A percentile compares a stretch with the other conserved stretches of the same genome.
These are phyloP conservation scores for Phenganax marumi DNA, from an alignment of 92 coral and sea anemone genomes.

Conservation along the genomic window DNA sequence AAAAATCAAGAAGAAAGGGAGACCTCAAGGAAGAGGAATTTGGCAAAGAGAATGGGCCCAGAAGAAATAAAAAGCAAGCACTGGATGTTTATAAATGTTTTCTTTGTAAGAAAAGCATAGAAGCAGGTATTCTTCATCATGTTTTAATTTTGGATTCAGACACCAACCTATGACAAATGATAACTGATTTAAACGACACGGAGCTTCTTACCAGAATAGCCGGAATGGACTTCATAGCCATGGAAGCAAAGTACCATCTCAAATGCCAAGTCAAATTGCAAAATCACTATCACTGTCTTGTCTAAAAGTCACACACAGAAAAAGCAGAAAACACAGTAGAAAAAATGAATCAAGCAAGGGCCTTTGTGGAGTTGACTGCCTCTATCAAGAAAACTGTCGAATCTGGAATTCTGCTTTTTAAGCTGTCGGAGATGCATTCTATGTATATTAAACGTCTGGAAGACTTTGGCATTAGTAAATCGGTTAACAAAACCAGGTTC, in stretches of 20 bases:
- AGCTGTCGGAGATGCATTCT: conserved; percentile 31
- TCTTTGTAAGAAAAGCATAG: background rate
- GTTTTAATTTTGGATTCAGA: background rate
- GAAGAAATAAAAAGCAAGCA: too few relatives aligned
- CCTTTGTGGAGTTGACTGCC: conserved; percentile 41
- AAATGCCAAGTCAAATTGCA: conserved; percentile 11
- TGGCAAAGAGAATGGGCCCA: too few relatives aligned
- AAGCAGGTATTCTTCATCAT: background rate
- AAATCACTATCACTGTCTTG: conserved; percentile 18
- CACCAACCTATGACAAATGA: conserved; percentile 7
- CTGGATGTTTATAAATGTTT: background rate
- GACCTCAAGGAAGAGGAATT: too few relatives aligned
- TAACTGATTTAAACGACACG: background rate
- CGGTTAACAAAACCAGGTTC: conserved; percentile 37
- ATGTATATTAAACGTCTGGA: conserved; percentile 38
- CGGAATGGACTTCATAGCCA: conserved; percentile 47
- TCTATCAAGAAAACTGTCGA: conserved; percentile 11
- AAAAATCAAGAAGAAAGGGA: too few relatives aligned
- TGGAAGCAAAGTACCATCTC: conserved; percentile 47
- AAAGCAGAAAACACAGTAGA: background rate
- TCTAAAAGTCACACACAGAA: background rate
- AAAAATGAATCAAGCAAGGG: conserved; percentile 38
- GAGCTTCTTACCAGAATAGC: background rate
- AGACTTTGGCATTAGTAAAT: conserved; percentile 42
- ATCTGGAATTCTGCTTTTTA: conserved; percentile 42